Conservation (phyloP, 2,113 vertebrate genomes). For the Phodopus roborovskii region DNA sequence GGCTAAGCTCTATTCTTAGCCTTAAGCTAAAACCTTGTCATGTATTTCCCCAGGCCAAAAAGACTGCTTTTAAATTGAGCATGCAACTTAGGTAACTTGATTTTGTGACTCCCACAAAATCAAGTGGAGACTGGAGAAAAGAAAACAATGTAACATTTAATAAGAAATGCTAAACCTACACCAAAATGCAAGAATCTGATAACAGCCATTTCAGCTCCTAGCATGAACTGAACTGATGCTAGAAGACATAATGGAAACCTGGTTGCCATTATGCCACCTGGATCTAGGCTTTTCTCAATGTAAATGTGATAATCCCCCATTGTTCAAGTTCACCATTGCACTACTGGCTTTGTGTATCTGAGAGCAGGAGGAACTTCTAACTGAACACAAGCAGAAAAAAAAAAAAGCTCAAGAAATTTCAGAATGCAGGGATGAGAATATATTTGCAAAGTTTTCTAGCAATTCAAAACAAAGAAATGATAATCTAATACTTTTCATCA, state of each 20-base stretch:
- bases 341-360: background rate
- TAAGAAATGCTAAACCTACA: background rate
- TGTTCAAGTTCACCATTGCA: background rate
- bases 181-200: background rate
- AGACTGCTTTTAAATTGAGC: background rate
- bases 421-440: background rate
- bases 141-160: background rate
- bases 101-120: background rate
- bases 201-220: background rate
- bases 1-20: background rate
- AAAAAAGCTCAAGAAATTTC: background rate
- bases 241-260: background rate
- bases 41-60: background rate
- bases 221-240: background rate
- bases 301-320: background rate
- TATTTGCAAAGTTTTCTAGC: background rate
- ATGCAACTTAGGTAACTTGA: background rate
- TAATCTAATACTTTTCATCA: background rate
- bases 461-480: background rate
- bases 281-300: background rate
- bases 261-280: background rate
- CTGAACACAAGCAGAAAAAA: background rate
- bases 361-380: background rate
- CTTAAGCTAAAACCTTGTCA: background rate
- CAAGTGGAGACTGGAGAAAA: too few relatives aligned